phyloP scores from a whole-genome alignment of 2,888 invertebrate species.

The Epiblema foenella region DNA sequence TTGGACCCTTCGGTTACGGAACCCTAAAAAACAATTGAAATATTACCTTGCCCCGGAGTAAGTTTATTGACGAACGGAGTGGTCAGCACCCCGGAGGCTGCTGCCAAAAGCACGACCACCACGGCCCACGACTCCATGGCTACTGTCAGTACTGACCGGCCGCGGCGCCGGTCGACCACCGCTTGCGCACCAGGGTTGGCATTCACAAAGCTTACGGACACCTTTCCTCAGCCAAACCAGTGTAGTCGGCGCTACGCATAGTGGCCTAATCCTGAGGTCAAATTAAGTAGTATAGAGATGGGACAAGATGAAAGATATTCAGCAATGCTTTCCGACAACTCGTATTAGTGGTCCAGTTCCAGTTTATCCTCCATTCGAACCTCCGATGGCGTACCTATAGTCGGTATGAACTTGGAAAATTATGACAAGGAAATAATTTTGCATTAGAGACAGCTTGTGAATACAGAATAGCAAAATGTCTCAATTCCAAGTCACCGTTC shows the following conservation, averaged over 20 bases:
- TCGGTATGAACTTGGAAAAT: too few species aligned
- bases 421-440: too few species aligned
- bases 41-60: conserved; percentile 71
- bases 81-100: conserved; percentile 58
- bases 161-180: conserved; percentile 54
- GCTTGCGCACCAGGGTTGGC: conserved; percentile 64
- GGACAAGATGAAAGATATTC: too few species aligned
- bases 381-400: too few species aligned
- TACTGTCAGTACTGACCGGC: conserved; percentile 59
- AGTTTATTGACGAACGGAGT: conserved; percentile 73
- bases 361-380: too few species aligned
- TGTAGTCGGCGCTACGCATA: not conserved
- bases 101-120: conserved; percentile 65
- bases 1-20: too few species aligned
- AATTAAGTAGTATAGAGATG: too few species aligned
- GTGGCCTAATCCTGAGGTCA: too few species aligned
- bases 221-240: not conserved
- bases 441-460: too few species aligned
- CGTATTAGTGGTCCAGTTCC: too few species aligned
- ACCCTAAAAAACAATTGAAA: conserved; percentile 21
- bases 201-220: not conserved
- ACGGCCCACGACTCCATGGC: conserved; percentile 71
- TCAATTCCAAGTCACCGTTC: not conserved
- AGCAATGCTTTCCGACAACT: too few species aligned
- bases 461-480: not conserved